Evolutionary conservation across 2,888 invertebrate genomes (phyloP), one percentile per base, ranked within the genome.

Genomic region (Gerris lacustris): DNA sequence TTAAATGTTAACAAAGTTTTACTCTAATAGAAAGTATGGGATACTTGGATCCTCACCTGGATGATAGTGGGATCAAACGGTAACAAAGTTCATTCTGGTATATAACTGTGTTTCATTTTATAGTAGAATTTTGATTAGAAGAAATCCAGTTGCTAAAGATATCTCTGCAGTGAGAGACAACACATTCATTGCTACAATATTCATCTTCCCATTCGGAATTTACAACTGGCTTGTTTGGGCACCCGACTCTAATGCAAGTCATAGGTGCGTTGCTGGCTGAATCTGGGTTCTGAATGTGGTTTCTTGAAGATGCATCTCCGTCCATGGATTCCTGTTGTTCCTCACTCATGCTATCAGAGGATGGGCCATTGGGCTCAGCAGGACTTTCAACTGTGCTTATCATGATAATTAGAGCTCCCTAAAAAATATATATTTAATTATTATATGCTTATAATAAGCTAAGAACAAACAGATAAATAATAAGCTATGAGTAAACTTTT

Each of bases 131-230:
- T 15, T 55, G 55, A 55, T 55, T 55, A 55, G 55, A 55, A 55
- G 55, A 55, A 55, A 55, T 15, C 55, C 55, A 55, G 55, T 55
- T 55, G 15, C 15, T 55, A 55, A 55, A 55, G 15, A 55, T 15
- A 55, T 55, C 55, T 55, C 94, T 90, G 88, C 96, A 96, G 82
- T 96, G 96, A 81, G 90, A 91, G 80, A 95, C 93, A 75, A 96
- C 96, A 83, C 96, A 96, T 82, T 96, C 94, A 82, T 94, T 95
- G 82, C 94, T 94, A 84, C 96, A 96, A 82, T 95, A 96, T 81
- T 96, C 96, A 80, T 93, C 93, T 81, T 96, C 96, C 96, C 96
- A 96, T 82, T 94, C 94, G 75, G 90, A 89, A 83, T 92, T 94
- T 76, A 92, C 88, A 77, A 94, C 89, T 75, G 95, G 94, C 66